Percentiles rank a stretch among this genome's conserved stretches.
These are phyloP conservation scores for Callionymus lyra DNA, from an alignment of 2,113 vertebrate genomes.

Conservation along the genomic window DNA sequence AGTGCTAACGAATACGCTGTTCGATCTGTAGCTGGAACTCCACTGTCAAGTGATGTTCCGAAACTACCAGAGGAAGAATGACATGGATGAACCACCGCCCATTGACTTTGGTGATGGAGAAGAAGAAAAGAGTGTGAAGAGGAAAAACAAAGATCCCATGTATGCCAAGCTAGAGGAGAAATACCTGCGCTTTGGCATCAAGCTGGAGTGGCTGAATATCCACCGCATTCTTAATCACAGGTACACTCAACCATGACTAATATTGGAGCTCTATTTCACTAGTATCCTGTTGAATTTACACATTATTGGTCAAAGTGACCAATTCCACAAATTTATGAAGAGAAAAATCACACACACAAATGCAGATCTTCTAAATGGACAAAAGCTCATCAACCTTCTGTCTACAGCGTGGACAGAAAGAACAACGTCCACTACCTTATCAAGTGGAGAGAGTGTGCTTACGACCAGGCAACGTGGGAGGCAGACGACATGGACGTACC, in stretches of 20 bases:
- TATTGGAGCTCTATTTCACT: too few relatives aligned
- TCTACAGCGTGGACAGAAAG: slow-evolving; percentile 84
- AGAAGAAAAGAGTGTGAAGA: slow-evolving; percentile 85
- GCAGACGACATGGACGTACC: slow-evolving; percentile 88
- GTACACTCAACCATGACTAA: slow-evolving; percentile 53
- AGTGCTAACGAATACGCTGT: too few relatives aligned
- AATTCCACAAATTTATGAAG: too few relatives aligned
- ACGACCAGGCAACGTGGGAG: slow-evolving; percentile 95
- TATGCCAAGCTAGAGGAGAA: slow-evolving; percentile 90
- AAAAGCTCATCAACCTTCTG: background rate
- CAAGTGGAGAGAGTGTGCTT: slow-evolving; percentile 88
- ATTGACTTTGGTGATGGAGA: slow-evolving; percentile 80
- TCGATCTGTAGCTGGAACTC: slow-evolving; percentile 78
- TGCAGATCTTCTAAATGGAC: background rate
- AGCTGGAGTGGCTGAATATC: slow-evolving; percentile 96
- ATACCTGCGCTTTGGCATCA: slow-evolving; percentile 92
- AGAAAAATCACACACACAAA: too few relatives aligned
- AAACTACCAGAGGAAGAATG: slow-evolving; percentile 97
- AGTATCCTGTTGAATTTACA: too few relatives aligned
- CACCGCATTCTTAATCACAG: slow-evolving; percentile 95
- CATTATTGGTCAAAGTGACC: too few relatives aligned
- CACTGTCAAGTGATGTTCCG: slow-evolving; percentile 98
- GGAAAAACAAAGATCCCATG: slow-evolving; percentile 89
- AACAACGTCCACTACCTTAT: slow-evolving; percentile 92
- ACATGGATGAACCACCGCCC: slow-evolving; percentile 96